These are phyloP conservation scores for Hippocampus zosterae DNA, from an alignment of 2,113 vertebrate genomes.

Conservation along the genomic window DNA sequence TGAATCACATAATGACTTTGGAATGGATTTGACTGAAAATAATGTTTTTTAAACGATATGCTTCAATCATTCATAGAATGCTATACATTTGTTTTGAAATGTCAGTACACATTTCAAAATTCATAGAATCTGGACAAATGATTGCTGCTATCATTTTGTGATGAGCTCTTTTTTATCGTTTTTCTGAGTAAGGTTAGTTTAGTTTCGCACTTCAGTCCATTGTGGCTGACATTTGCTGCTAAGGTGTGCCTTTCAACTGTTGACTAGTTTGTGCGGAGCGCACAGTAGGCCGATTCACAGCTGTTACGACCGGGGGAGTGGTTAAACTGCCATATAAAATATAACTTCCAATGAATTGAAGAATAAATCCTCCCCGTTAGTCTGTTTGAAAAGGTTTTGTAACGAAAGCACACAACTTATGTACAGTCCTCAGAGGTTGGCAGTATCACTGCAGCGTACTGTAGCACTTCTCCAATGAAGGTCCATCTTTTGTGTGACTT, in stretches of 20 bases:
- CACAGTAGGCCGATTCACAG: not conserved
- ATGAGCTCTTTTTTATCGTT: not conserved
- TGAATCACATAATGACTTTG: slow-evolving; percentile 2
- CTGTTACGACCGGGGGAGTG: not conserved
- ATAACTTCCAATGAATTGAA: not conserved
- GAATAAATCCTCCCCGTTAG: not conserved
- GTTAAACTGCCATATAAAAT: not conserved
- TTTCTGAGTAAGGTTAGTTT: slow-evolving; percentile 7
- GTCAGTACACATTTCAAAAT: slow-evolving; percentile 14
- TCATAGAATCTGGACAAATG: slow-evolving; percentile 10
- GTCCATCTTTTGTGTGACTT: not conserved
- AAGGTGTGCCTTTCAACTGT: not conserved
- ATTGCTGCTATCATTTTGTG: slow-evolving; percentile 31
- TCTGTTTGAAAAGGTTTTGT: not conserved
- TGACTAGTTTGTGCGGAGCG: not conserved
- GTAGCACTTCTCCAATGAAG: not conserved
- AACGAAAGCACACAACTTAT: not conserved
- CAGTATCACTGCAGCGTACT: slow-evolving; percentile 1
- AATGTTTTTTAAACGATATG: not conserved
- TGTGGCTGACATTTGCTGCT: not conserved
- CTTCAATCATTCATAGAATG: not conserved
- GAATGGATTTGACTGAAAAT: not conserved
- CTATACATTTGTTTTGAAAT: not conserved
- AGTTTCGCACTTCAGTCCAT: slow-evolving; percentile 20
- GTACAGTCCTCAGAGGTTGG: not conserved